Percentiles rank a stretch among this genome's conserved stretches.
These are phyloP conservation scores for Tokudaia muenninki DNA, from an alignment of 2,797 vertebrate species.

Conservation along the genomic window DNA sequence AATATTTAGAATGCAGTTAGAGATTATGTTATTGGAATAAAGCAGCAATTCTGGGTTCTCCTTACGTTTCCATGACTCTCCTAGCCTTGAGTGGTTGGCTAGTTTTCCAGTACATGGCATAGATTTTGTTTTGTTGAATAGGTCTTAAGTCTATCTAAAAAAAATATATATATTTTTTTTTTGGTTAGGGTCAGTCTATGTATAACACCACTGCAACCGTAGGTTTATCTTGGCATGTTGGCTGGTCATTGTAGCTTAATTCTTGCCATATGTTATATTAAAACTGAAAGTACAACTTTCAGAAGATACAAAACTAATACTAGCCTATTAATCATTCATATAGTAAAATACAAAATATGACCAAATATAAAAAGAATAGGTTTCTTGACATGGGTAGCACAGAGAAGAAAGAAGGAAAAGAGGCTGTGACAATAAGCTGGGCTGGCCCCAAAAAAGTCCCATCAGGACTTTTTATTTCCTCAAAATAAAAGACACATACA, in stretches of 20 bases:
- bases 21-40: neutral
- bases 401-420: neutral
- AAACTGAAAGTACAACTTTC: constrained; percentile 27
- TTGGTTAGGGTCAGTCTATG: neutral
- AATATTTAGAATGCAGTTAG: neutral
- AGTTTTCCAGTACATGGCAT: neutral
- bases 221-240: neutral
- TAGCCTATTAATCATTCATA: no score
- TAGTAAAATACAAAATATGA: neutral
- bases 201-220: neutral
- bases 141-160: neutral
- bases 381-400: neutral
- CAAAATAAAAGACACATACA: neutral
- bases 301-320: neutral
- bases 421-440: neutral
- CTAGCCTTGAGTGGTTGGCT: no score
- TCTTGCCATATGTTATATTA: neutral
- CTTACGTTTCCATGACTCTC: neutral
- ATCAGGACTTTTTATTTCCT: neutral
- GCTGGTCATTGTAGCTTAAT: neutral
- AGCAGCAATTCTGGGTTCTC: neutral
- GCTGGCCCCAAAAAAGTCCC: neutral
- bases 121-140: neutral
- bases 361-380: neutral
- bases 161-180: no score